Evolutionary conservation across 30 jellyfish, hydroid and myxozoan species (phyloP).

Genomic region (Sanderia malayensis): DNA sequence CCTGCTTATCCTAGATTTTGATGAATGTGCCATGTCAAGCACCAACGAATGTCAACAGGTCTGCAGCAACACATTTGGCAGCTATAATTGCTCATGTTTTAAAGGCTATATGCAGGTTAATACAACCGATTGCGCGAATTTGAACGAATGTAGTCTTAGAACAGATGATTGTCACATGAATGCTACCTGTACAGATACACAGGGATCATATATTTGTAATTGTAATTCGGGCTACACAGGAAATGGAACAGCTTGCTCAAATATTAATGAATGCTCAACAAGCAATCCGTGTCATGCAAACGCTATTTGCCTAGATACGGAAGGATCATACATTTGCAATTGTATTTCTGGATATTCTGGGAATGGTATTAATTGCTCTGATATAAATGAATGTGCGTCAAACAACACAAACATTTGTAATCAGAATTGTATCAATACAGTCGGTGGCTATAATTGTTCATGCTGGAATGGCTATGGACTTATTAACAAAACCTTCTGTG

Average conservation of each 20-base stretch:
- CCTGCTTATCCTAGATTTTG: background rate
- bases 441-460: slow-evolving; percentile 24
- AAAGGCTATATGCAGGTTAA: slow-evolving; percentile 14
- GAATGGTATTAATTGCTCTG: slow-evolving; percentile 15
- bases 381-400: slow-evolving; percentile 2
- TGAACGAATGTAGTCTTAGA: slow-evolving; percentile 1
- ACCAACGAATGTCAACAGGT: background rate
- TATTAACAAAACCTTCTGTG: background rate
- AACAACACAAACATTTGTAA: no score
- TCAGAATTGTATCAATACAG: background rate
- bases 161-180: slow-evolving; percentile 8
- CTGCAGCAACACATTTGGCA: slow-evolving; percentile 3
- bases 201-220: background rate
- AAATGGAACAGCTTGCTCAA: background rate
- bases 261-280: slow-evolving; percentile 2
- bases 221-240: background rate
- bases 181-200: slow-evolving; percentile 5
- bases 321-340: background rate
- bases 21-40: background rate
- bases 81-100: slow-evolving; percentile 33
- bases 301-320: slow-evolving; percentile 3
- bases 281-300: slow-evolving; percentile 7
- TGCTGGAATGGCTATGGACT: slow-evolving; percentile 12
- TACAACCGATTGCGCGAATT: slow-evolving; percentile 28
- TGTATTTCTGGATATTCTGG: slow-evolving; percentile 22